Conservation (phyloP, 2,888 invertebrate species). For the Bellardia bayeri region DNA sequence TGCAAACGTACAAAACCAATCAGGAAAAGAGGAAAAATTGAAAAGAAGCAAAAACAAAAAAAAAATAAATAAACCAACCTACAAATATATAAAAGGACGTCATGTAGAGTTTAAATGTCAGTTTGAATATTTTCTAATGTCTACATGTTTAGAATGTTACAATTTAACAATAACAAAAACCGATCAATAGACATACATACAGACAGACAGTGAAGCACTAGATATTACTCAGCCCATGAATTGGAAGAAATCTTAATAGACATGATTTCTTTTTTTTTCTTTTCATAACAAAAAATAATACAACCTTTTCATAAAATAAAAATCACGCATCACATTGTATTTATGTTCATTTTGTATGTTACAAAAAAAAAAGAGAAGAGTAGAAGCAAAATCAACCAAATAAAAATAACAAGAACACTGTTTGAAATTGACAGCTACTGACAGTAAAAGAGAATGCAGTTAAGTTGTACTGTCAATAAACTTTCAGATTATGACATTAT, state of each 20-base stretch:
- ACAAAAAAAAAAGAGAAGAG: slow-evolving; percentile 6
- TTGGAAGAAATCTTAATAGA: slow-evolving; percentile 54
- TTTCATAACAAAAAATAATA: not conserved
- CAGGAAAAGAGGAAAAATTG: not conserved
- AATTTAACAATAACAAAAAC: slow-evolving; percentile 38
- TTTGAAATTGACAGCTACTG: slow-evolving; percentile 70
- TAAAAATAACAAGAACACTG: slow-evolving; percentile 61
- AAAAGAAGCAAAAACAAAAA: slow-evolving; percentile 8
- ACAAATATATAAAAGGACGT: slow-evolving; percentile 55
- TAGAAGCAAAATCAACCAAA: slow-evolving; percentile 25
- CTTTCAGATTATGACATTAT: slow-evolving; percentile 78
- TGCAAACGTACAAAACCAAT: not conserved
- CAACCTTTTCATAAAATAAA: slow-evolving; percentile 52
- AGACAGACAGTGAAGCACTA: slow-evolving; percentile 30
- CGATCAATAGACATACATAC: slow-evolving; percentile 6
- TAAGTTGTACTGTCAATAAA: slow-evolving; percentile 76
- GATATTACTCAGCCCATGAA: slow-evolving; percentile 15
- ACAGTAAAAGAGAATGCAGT: slow-evolving; percentile 68
- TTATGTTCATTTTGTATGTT: slow-evolving; percentile 31
- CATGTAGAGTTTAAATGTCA: slow-evolving; percentile 71
- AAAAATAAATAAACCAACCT: slow-evolving; percentile 3
- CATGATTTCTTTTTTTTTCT: slow-evolving; percentile 34
- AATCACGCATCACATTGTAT: slow-evolving; percentile 66
- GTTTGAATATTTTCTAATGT: slow-evolving; percentile 68
- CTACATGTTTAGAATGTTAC: slow-evolving; percentile 54